Evolutionary conservation across 35 echinoderm and acorn worm genomes (phyloP), one percentile per base, ranked within the genome.

Genomic region (Lytechinus variegatus): DNA sequence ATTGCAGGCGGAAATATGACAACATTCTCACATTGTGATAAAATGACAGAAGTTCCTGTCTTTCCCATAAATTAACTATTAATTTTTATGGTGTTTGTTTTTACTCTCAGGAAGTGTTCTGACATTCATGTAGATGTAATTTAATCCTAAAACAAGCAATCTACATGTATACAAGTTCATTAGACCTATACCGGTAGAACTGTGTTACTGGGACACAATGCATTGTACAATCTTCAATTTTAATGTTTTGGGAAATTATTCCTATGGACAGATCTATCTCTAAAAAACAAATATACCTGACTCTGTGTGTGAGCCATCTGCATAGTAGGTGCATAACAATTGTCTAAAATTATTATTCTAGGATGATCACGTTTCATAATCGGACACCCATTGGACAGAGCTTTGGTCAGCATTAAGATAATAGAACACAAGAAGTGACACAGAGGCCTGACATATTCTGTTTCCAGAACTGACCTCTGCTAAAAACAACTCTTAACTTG

Each of bases 331-430:
- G 21, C 66, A 79, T 71, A 71, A 71, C 61, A 71, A 71, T 71
- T 71, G 61, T 79, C 66, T 79, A 24, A 79, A 79, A 79, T 79
- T n/a, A 71, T 71, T 71, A 79, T 79, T 24, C 0, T 79, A 58
- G 66, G 66, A 79, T 79, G 66, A 79, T 79, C 66, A 79, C 21
- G 66, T 79, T 79, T 79, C 66, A 79, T 79, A 79, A 79, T 79
- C 66, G 66, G 66, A 79, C 66, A 79, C 66, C 66, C 66, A 79
- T 24, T 79, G n/a, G 6, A 24, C 19, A 24, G 0, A 24, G 66
- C 66, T 79, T 79, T 79, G 66, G 66, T 79, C 66, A 79, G 66
- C 66, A 79, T 79, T 79, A 79, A 79, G n/a, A 79, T 24, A 24
- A 79, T 79, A 79, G 14, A n/a, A n/a, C 19, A 79, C 4, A 79